Evolutionary conservation across 92 coral and sea anemone species (phyloP).

Genomic region (Parazoanthus atlanticus): DNA sequence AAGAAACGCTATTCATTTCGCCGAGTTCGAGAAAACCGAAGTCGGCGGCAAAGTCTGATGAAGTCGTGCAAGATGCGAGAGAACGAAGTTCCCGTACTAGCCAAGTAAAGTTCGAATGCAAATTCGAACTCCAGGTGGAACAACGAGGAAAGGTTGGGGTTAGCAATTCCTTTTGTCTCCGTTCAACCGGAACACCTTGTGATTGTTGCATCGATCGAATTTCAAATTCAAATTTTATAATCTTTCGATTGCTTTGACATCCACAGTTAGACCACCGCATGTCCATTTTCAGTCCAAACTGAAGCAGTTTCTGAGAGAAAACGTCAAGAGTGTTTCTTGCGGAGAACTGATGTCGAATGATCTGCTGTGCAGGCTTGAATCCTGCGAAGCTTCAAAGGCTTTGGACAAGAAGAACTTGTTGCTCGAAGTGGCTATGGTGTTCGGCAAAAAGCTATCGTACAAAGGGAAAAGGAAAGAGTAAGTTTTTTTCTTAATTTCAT

Average conservation of each 20-base stretch:
- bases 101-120: background rate
- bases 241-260: background rate
- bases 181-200: background rate
- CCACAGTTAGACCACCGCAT: constrained; percentile 5
- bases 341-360: background rate
- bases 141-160: constrained; percentile 8
- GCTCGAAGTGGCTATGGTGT: background rate
- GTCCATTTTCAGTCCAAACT: background rate
- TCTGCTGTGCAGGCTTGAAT: background rate
- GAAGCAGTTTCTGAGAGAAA: background rate
- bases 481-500: no score
- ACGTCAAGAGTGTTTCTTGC: background rate
- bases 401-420: background rate
- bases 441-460: background rate
- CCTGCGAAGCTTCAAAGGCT: background rate
- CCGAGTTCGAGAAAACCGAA: background rate
- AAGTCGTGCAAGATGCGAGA: background rate
- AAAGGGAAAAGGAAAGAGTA: constrained; percentile 6
- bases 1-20: background rate
- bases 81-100: background rate
- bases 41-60: background rate
- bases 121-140: constrained; percentile 7
- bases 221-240: background rate
- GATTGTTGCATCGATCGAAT: background rate
- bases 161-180: no score